phyloP scores from a whole-genome alignment of 2,888 invertebrate species.

The Timema cristinae region DNA sequence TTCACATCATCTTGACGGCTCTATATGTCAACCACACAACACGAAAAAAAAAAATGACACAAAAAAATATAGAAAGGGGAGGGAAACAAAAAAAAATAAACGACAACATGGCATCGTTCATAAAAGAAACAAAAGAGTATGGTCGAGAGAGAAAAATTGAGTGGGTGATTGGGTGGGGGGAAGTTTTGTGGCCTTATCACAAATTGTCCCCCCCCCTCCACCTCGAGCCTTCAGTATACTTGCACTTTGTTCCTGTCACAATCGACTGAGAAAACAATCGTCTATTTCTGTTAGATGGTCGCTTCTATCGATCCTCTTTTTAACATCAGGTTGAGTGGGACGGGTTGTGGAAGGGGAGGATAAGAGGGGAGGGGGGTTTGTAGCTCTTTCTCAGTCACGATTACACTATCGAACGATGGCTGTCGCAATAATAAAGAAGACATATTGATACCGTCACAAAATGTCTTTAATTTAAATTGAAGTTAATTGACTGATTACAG shows the following conservation, averaged over 20 bases:
- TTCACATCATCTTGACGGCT: conserved; percentile 23
- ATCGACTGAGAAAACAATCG: conserved; percentile 19
- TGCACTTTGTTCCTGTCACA: conserved; percentile 20
- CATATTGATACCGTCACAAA: no score
- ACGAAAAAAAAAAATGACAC: neutral
- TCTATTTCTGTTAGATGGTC: no score
- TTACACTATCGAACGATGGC: no score
- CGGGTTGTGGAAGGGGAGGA: neutral
- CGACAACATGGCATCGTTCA: neutral
- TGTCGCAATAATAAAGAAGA: no score
- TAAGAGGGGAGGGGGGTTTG: neutral
- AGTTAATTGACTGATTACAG: no score
- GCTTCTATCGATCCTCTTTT: no score
- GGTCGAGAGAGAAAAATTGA: conserved; percentile 16
- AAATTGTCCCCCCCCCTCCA: conserved; percentile 22
- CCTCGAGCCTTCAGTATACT: neutral
- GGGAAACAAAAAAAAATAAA: conserved; percentile 3
- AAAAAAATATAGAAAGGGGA: neutral
- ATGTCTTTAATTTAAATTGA: no score
- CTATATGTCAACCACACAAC: conserved; percentile 26
- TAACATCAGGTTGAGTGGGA: neutral
- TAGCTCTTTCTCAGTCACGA: no score
- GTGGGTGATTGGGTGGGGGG: conserved; percentile 10
- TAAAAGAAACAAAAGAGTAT: no score
- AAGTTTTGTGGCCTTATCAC: conserved; percentile 4